phyloP scores from a whole-genome alignment of 2,797 vertebrate species.

The Fistularia tabacaria region DNA sequence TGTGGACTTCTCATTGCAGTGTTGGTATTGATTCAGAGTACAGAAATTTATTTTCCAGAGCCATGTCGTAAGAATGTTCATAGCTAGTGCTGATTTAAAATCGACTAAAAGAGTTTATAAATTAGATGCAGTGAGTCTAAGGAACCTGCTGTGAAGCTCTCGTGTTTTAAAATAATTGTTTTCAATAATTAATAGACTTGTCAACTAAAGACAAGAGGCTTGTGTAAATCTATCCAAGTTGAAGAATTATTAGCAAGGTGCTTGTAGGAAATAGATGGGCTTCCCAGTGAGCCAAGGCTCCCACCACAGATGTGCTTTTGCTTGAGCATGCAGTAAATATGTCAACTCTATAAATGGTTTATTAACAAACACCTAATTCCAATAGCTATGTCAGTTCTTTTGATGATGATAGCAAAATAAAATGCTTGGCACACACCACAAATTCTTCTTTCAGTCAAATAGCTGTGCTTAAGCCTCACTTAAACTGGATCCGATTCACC shows the following conservation, averaged over 20 bases:
- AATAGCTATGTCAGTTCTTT: conserved; percentile 63
- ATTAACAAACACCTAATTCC: conserved; percentile 66
- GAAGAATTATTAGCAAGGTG: conserved; percentile 52
- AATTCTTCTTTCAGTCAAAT: conserved; percentile 56
- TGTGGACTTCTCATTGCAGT: conserved; percentile 31
- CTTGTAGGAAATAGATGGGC: conserved; percentile 72
- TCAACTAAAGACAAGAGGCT: conserved; percentile 70
- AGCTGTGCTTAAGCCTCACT: conserved; percentile 43
- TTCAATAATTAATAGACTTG: conserved; percentile 66
- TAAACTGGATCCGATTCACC: conserved; percentile 44
- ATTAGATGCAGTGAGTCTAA: conserved; percentile 23
- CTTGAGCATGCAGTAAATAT: conserved; percentile 66
- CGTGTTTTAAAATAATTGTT: conserved; percentile 57
- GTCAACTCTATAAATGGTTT: conserved; percentile 69
- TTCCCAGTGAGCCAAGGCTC: conserved; percentile 50
- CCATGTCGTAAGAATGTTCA: conserved; percentile 24
- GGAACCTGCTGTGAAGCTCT: conserved; percentile 18
- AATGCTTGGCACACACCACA: conserved; percentile 58
- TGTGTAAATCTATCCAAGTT: conserved; percentile 74
- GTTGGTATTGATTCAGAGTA: conserved; percentile 35
- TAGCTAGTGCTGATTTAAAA: conserved; percentile 54
- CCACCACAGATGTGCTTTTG: conserved; percentile 66
- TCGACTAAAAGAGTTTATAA: conserved; percentile 52
- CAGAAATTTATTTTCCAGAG: conserved; percentile 32
- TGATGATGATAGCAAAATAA: conserved; percentile 68